phyloP scores from a whole-genome alignment of 2,113 vertebrate genomes.

The Syrmaticus mikado region DNA sequence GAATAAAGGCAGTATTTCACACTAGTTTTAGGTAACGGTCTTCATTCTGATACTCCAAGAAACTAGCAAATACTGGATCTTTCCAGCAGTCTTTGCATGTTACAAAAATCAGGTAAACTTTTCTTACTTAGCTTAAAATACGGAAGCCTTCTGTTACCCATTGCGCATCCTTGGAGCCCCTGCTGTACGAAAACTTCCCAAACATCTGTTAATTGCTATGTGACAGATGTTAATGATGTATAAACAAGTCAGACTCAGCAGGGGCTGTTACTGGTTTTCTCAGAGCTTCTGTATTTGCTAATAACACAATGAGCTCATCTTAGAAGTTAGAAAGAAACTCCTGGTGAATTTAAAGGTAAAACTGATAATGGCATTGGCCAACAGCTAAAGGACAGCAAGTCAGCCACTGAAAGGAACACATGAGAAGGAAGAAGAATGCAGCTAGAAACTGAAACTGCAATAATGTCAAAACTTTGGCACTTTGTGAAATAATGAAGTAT shows the following conservation, averaged over 20 bases:
- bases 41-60: background rate
- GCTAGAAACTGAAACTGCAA: background rate
- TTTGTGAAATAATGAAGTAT: background rate
- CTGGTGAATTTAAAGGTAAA: conserved; percentile 30
- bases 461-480: background rate
- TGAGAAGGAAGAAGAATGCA: background rate
- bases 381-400: background rate
- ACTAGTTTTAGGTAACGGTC: background rate
- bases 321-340: conserved; percentile 31
- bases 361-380: background rate
- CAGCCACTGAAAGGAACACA: background rate
- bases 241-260: conserved; percentile 47
- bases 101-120: conserved; percentile 9
- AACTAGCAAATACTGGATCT: background rate
- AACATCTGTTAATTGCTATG: conserved; percentile 65
- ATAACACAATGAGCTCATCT: conserved; percentile 36
- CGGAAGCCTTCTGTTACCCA: conserved; percentile 9
- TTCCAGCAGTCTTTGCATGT: background rate
- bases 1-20: background rate
- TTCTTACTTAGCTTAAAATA: background rate
- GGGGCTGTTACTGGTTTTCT: conserved; percentile 30
- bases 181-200: conserved; percentile 34
- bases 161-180: background rate
- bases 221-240: conserved; percentile 62
- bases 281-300: conserved; percentile 27